Conservation (phyloP, 2,797 vertebrate genomes). For the Eospalax fontanierii region DNA sequence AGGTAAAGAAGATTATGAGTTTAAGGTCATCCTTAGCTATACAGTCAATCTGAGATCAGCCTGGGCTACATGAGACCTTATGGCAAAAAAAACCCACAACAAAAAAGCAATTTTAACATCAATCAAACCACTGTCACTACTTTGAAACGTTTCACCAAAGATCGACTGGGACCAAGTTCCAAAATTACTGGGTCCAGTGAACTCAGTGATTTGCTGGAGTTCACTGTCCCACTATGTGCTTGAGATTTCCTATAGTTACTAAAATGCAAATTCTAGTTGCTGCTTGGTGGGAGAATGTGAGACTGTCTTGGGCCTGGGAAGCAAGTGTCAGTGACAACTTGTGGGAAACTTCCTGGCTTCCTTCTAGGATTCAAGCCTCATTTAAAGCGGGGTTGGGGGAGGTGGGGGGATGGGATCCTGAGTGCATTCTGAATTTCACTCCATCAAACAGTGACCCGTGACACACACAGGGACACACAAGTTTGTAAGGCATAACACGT, state of each 20-base stretch:
- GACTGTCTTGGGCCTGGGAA: neutral
- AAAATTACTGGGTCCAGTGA: fast-evolving
- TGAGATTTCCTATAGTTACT: neutral
- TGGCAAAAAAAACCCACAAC: neutral
- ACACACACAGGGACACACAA: too few relatives aligned
- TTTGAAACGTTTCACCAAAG: neutral
- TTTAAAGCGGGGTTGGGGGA: too few relatives aligned
- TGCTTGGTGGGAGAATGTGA: neutral
- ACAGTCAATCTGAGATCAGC: neutral
- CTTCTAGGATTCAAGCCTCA: neutral
- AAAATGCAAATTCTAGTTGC: neutral
- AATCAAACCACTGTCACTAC: too few relatives aligned
- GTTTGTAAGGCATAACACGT: too few relatives aligned
- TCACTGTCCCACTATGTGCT: neutral
- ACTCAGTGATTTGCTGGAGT: fast-evolving
- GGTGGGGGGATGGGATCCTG: too few relatives aligned
- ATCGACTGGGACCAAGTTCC: neutral
- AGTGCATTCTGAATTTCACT: neutral
- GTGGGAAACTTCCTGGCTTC: neutral
- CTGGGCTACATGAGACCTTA: neutral
- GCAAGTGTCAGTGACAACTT: neutral
- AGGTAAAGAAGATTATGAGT: too few relatives aligned
- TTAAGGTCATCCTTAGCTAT: neutral
- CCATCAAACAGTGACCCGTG: neutral
- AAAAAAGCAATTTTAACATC: neutral